phyloP scores from a whole-genome alignment of 2,888 invertebrate species.

The Hofmannophila pseudospretella region DNA sequence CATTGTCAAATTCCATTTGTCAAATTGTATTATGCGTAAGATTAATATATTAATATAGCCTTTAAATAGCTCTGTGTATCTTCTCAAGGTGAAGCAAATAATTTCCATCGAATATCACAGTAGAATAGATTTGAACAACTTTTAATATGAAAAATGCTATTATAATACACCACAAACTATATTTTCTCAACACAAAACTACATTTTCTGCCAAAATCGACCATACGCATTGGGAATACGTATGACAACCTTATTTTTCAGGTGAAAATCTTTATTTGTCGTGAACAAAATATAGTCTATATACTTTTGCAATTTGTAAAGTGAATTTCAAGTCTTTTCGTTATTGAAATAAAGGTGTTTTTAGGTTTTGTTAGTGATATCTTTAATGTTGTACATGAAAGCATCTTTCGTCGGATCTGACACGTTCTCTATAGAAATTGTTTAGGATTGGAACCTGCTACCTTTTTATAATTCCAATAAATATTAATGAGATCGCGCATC shows the following conservation, averaged over 20 bases:
- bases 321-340: conserved; percentile 11
- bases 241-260: neutral
- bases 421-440: conserved; percentile 44
- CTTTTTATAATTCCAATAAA: conserved; percentile 56
- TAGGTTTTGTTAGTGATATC: conserved; percentile 6
- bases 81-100: too few species aligned
- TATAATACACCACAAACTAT: conserved; percentile 40
- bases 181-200: neutral
- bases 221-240: conserved; percentile 13
- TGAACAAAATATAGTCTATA: too few species aligned
- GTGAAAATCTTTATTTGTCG: conserved; percentile 14
- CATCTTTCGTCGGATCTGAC: conserved; percentile 36
- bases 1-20: too few species aligned
- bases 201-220: conserved; percentile 6
- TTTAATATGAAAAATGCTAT: conserved; percentile 76
- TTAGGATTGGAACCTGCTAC: conserved; percentile 39
- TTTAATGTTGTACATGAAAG: conserved; percentile 9
- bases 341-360: conserved; percentile 10
- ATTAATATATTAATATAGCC: too few species aligned
- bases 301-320: conserved; percentile 11
- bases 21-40: too few species aligned
- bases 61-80: too few species aligned
- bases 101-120: too few species aligned
- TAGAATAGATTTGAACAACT: conserved; percentile 53
- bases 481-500: conserved; percentile 43